These are phyloP conservation scores for Ctena decussata DNA, from an alignment of 2,888 invertebrate species.

Conservation along the genomic window DNA sequence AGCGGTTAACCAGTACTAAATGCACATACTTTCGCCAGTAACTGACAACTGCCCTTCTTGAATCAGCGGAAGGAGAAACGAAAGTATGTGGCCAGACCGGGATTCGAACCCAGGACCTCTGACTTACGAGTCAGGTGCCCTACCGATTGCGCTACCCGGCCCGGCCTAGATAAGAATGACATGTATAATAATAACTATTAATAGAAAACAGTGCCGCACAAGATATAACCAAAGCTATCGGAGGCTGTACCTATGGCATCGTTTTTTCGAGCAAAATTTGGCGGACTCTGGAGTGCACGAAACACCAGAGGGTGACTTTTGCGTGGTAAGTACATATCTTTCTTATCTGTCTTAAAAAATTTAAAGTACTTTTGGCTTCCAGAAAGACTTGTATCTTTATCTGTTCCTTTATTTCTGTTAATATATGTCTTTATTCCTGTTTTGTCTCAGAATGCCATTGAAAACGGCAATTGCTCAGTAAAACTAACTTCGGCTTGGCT, in stretches of 20 bases:
- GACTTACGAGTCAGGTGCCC: too few species aligned
- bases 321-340: not conserved
- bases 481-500: not conserved
- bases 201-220: too few species aligned
- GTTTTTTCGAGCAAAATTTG: not conserved
- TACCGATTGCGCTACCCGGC: too few species aligned
- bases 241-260: not conserved
- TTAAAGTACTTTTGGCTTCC: not conserved
- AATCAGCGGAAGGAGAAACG: too few species aligned
- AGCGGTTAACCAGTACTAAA: too few species aligned
- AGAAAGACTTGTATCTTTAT: not conserved
- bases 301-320: not conserved
- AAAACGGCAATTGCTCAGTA: not conserved
- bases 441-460: not conserved
- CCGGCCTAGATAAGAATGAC: too few species aligned
- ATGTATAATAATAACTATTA: too few species aligned
- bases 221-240: too few species aligned
- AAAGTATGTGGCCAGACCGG: too few species aligned
- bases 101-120: too few species aligned
- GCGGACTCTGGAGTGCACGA: not conserved
- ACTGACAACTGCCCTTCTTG: too few species aligned
- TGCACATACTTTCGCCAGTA: too few species aligned
- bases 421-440: not conserved
- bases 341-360: not conserved
- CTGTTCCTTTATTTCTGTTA: not conserved